These are phyloP conservation scores for Hepsetus odoe DNA, from an alignment of 2,113 vertebrate species.

Conservation along the genomic window DNA sequence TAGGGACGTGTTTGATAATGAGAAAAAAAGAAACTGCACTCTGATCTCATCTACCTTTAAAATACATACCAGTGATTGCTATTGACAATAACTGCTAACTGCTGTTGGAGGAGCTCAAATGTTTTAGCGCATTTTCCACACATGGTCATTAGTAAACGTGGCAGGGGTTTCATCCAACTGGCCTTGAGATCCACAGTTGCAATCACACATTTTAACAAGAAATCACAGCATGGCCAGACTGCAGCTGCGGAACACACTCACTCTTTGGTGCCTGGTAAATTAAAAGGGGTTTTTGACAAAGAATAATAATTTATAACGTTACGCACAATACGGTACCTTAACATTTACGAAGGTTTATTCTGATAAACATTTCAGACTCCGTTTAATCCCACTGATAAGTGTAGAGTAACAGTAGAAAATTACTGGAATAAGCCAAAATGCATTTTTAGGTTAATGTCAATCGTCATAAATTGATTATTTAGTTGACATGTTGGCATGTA, in stretches of 20 bases:
- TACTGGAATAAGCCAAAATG: too few species aligned
- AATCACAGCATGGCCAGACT: background rate
- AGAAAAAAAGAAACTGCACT: background rate
- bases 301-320: too few species aligned
- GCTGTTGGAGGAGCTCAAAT: background rate
- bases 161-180: background rate
- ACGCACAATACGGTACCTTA: too few species aligned
- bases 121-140: background rate
- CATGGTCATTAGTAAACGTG: background rate
- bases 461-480: too few species aligned
- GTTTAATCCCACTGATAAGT: too few species aligned
- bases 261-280: background rate
- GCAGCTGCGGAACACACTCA: background rate
- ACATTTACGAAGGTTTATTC: too few species aligned
- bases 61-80: background rate
- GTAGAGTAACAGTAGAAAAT: too few species aligned
- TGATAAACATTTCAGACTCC: too few species aligned
- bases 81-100: constrained; percentile 35
- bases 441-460: too few species aligned
- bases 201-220: background rate
- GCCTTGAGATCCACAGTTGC: background rate
- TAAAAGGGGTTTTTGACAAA: too few species aligned
- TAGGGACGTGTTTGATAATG: background rate
- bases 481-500: too few species aligned
- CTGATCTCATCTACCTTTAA: constrained; percentile 23